A percentile compares a stretch with the other conserved stretches of the same genome.
Conservation (phyloP, 2,797 vertebrate species). For the Hephaestus fuliginosus region DNA sequence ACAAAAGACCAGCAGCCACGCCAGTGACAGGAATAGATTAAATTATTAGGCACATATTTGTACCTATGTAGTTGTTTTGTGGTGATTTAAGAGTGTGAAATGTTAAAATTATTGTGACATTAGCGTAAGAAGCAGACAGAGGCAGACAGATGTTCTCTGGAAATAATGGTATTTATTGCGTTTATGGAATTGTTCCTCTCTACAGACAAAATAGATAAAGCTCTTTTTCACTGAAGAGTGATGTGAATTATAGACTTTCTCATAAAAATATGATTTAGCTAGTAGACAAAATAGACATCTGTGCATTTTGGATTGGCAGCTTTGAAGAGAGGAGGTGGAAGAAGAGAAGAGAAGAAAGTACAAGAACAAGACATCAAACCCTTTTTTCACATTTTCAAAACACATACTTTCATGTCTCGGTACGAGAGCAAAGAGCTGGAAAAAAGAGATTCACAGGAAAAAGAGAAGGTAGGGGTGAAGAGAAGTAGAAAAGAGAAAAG, state of each 20-base stretch:
- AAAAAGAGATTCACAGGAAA: not conserved
- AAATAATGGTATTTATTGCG: constrained; percentile 70
- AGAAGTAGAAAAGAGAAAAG: not conserved
- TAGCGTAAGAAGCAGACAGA: constrained; percentile 1
- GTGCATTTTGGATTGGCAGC: constrained; percentile 37
- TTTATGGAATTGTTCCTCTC: constrained; percentile 16
- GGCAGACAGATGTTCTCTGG: constrained; percentile 17
- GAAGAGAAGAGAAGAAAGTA: not conserved
- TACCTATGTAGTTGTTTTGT: not conserved
- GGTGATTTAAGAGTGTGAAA: not conserved
- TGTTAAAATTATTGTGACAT: not conserved
- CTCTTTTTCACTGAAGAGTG: constrained; percentile 7
- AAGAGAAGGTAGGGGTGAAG: not conserved
- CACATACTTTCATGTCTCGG: not conserved
- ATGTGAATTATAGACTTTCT: constrained; percentile 24
- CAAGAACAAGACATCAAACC: constrained; percentile 25
- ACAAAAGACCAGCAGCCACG: not conserved
- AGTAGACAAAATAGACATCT: constrained; percentile 57
- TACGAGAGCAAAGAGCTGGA: not conserved
- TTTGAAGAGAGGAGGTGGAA: constrained; percentile 25
- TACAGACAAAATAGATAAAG: constrained; percentile 32
- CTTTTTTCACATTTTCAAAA: constrained; percentile 21
- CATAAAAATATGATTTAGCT: constrained; percentile 44
- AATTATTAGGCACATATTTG: not conserved
- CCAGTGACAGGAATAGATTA: not conserved